A percentile compares a stretch with the other conserved stretches of the same genome.
These are phyloP conservation scores for Flexamia atlantica DNA, from an alignment of 2,888 invertebrate species.

Conservation along the genomic window DNA sequence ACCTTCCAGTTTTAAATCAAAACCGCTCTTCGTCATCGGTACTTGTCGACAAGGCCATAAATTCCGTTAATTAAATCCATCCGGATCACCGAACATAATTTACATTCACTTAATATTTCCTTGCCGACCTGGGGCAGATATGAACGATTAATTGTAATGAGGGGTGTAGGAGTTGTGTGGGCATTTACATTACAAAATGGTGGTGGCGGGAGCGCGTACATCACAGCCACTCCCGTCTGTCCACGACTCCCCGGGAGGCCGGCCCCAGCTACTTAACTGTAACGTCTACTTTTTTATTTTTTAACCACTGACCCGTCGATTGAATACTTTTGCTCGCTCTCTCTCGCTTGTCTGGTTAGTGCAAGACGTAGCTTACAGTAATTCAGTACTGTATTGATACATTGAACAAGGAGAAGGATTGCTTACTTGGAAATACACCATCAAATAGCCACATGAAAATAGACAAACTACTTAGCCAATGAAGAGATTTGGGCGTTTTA, in stretches of 20 bases:
- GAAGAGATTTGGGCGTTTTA: too few species aligned
- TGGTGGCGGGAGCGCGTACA: constrained; percentile 39
- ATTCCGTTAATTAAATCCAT: constrained; percentile 31
- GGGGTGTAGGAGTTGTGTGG: constrained; percentile 57
- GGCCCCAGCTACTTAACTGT: not conserved
- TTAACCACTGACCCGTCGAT: not conserved
- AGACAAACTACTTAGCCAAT: too few species aligned
- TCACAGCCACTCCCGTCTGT: constrained; percentile 35
- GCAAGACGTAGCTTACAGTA: too few species aligned
- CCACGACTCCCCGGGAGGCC: not conserved
- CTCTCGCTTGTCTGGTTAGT: too few species aligned
- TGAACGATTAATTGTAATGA: constrained; percentile 45
- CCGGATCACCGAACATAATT: constrained; percentile 43
- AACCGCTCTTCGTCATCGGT: not conserved
- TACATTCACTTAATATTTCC: constrained; percentile 47
- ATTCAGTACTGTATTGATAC: too few species aligned
- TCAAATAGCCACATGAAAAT: too few species aligned
- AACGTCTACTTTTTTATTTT: not conserved
- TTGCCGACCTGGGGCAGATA: constrained; percentile 32
- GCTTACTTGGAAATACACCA: too few species aligned
- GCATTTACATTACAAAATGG: constrained; percentile 59
- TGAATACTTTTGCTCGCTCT: not conserved
- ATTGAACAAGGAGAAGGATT: too few species aligned
- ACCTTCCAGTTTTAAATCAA: not conserved
- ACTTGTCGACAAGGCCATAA: constrained; percentile 27